Evolutionary conservation across 2,888 invertebrate genomes (phyloP).

Genomic region (Auanema freiburgensis): DNA sequence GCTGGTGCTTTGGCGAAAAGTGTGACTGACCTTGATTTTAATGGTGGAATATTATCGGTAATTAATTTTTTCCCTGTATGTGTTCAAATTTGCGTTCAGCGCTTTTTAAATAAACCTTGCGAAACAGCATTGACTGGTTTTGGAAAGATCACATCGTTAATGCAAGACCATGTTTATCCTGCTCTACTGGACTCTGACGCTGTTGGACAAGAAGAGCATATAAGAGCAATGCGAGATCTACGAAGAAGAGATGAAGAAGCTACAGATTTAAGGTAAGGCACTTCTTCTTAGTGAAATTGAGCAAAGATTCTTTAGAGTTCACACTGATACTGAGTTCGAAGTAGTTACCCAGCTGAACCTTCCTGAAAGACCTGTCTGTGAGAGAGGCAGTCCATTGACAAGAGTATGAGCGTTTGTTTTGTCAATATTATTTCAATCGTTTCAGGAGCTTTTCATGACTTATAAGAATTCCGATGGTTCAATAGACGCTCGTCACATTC

Average conservation of each 20-base stretch:
- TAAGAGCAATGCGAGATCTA: constrained; percentile 68
- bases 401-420: constrained; percentile 22
- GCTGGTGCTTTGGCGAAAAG: constrained; percentile 79
- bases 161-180: constrained; percentile 69
- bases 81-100: constrained; percentile 61
- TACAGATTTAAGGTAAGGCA: too few species aligned
- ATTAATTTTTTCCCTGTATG: constrained; percentile 13
- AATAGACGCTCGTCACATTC: background rate
- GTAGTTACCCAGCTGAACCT: constrained; percentile 68
- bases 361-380: constrained; percentile 72
- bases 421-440: background rate
- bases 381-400: background rate
- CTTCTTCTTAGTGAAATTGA: too few species aligned
- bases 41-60: constrained; percentile 67
- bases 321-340: constrained; percentile 61
- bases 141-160: constrained; percentile 81
- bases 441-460: background rate
- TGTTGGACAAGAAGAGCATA: constrained; percentile 64
- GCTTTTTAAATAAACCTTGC: constrained; percentile 75
- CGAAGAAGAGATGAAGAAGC: constrained; percentile 66
- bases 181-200: constrained; percentile 59
- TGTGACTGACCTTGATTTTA: constrained; percentile 79
- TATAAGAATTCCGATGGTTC: background rate
- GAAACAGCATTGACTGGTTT: constrained; percentile 83
- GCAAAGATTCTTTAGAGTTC: constrained; percentile 30